Evolutionary conservation across 1,140 invertebrate species (phyloP).

Genomic region (Zelostemma sp.): DNA sequence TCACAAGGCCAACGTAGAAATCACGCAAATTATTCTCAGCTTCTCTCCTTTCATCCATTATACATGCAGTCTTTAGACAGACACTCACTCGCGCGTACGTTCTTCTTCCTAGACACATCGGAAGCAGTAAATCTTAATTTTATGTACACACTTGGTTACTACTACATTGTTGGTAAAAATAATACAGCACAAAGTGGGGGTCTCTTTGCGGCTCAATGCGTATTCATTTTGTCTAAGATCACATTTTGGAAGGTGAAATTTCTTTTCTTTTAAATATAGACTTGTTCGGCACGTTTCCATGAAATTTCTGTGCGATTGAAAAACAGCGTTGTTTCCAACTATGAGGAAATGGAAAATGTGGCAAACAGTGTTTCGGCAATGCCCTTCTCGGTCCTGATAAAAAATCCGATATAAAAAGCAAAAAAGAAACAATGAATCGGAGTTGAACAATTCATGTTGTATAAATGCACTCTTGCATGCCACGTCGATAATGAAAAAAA

Average conservation of each 20-base stretch:
- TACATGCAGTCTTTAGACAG: constrained; percentile 45
- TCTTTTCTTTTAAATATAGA: constrained; percentile 25
- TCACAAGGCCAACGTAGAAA: constrained; percentile 67
- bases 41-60: constrained; percentile 37
- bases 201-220: constrained; percentile 38
- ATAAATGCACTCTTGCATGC: too few relatives aligned
- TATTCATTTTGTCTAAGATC: constrained; percentile 11
- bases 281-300: constrained; percentile 7
- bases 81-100: constrained; percentile 43
- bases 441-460: too few relatives aligned
- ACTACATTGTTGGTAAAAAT: constrained; percentile 43
- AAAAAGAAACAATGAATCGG: too few relatives aligned
- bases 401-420: too few relatives aligned
- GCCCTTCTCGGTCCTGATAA: too few relatives aligned
- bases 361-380: too few relatives aligned
- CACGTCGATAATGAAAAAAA: too few relatives aligned
- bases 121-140: constrained; percentile 35
- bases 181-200: constrained; percentile 40
- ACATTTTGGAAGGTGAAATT: constrained; percentile 16
- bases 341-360: too few relatives aligned
- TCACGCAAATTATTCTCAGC: constrained; percentile 65
- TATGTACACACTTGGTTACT: constrained; percentile 33
- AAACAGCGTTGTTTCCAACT: too few relatives aligned
- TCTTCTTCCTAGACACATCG: constrained; percentile 26
- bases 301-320: too few relatives aligned